Base-by-base conservation (phyloP, 2,888 invertebrate genomes). In the Melangyna quadrimaculata region DNA sequence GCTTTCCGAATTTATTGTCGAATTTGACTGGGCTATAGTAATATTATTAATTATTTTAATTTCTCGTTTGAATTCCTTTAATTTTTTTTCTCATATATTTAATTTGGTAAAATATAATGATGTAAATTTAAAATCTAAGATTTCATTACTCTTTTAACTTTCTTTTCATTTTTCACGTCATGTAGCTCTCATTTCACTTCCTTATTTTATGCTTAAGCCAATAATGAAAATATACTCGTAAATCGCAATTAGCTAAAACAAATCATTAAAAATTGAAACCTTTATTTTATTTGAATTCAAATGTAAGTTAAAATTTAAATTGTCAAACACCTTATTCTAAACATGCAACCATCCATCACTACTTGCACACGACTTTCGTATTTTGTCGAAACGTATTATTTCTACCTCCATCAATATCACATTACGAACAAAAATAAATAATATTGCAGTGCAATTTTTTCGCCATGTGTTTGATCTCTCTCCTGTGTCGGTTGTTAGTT, bases 381-480 rank as follows among this genome's bases (percentile, higher is more conserved):
- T n/a, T 63, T n/a, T n/a, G 43, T 35, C 27, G 10, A 51, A 74
- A n/a, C 43, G 40, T 74, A 69, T 69, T 17, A 69, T 61, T 74
- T 79, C 35, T 61, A 61, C 74, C 43, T 74, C 35, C 45, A 61
- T 59, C 27, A 53, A 63, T 37, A 53, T 24, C 53, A 40, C 67
- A 67, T 51, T 51, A 51, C 48, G n/a, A 67, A n/a, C n/a, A n/a
- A n/a, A n/a, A n/a, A n/a, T n/a, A 57, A 75, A 45, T 27, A 27
- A 70, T 73, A 53, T 59, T 73, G 40, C 48, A 57, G 40, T 35
- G 22, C 32, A 35, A 8, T 29, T 78, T 22, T 51, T 29, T n/a
- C 51, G 40, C 48, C 32, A 19, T 69, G 32, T 27, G 51, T 69
- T 74, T 61, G 43, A 74, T 45, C 19, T 40, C 29, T 35, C 35